Conservation (phyloP, 1,140 invertebrate species). For the Calliopsis andreniformis region DNA sequence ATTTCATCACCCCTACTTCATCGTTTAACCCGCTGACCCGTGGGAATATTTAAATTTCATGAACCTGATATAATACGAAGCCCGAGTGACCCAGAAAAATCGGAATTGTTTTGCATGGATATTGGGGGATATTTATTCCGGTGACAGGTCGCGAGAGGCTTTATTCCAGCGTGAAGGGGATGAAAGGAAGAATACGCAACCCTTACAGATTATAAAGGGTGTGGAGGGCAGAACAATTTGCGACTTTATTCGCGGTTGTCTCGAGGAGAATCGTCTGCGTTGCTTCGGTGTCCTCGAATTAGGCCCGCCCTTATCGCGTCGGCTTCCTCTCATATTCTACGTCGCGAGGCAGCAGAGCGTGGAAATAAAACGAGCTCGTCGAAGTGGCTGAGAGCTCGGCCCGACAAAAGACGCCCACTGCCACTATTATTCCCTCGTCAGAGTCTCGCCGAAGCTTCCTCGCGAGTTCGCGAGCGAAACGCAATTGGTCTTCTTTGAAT, state of each 20-base stretch:
- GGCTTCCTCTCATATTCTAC: not conserved
- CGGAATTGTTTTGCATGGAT: conserved; percentile 11
- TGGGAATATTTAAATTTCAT: conserved; percentile 31
- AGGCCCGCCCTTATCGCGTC: conserved; percentile 36
- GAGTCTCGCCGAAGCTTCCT: not conserved
- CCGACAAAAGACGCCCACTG: conserved; percentile 30
- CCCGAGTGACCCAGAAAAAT: conserved; percentile 19
- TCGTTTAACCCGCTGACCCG: not conserved
- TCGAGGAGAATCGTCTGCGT: not conserved
- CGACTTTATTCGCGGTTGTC: not conserved
- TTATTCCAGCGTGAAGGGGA: not conserved
- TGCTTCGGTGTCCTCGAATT: conserved; percentile 23
- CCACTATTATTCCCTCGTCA: conserved; percentile 27
- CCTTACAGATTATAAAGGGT: not conserved
- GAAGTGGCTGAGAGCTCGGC: not conserved
- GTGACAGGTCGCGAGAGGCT: not conserved
- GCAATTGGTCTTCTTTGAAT: not conserved
- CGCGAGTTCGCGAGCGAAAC: conserved; percentile 4
- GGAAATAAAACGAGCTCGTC: conserved; percentile 42
- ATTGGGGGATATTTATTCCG: not conserved
- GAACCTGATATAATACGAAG: not conserved
- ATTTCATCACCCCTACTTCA: not conserved
- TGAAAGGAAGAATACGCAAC: not conserved
- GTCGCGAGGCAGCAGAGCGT: conserved; percentile 10
- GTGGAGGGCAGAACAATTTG: not conserved